phyloP scores from a whole-genome alignment of 1,140 invertebrate species.

The Gyrodactylus salaris region DNA sequence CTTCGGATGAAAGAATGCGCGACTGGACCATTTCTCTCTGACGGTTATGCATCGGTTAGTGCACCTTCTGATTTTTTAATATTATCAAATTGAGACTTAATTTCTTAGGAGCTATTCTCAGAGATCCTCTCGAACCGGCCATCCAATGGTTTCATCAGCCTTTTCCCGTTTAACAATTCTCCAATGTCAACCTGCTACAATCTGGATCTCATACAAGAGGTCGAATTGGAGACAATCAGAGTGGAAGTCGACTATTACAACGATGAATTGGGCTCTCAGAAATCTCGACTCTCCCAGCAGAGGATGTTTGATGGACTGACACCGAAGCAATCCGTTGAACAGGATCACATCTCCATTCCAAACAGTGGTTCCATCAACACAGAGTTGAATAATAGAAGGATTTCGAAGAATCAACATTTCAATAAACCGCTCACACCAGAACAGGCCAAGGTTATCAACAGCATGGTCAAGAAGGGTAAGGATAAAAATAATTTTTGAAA shows the following conservation, averaged over 20 bases:
- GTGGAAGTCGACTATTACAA: background rate
- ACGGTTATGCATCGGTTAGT: background rate
- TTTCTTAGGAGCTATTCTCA: background rate
- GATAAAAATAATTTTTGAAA: too few relatives aligned
- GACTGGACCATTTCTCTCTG: background rate
- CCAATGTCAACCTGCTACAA: background rate
- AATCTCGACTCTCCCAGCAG: background rate
- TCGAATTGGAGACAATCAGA: background rate
- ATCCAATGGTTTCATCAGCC: background rate
- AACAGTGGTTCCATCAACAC: background rate
- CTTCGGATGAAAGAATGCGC: background rate
- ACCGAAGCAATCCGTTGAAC: background rate
- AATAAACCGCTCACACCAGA: background rate
- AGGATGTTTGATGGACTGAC: too few relatives aligned
- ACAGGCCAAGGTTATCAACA: background rate
- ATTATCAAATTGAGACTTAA: background rate
- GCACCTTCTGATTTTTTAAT: background rate
- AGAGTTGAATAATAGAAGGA: background rate
- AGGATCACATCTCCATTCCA: background rate
- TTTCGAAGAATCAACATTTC: background rate
- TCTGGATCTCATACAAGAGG: too few relatives aligned
- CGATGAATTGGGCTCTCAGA: background rate
- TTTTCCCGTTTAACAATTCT: background rate
- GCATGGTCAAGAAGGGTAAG: background rate
- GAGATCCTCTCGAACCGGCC: background rate